Percentiles rank a stretch among this genome's conserved stretches.
Conservation (phyloP, 2,113 vertebrate genomes). For the Meles meles region DNA sequence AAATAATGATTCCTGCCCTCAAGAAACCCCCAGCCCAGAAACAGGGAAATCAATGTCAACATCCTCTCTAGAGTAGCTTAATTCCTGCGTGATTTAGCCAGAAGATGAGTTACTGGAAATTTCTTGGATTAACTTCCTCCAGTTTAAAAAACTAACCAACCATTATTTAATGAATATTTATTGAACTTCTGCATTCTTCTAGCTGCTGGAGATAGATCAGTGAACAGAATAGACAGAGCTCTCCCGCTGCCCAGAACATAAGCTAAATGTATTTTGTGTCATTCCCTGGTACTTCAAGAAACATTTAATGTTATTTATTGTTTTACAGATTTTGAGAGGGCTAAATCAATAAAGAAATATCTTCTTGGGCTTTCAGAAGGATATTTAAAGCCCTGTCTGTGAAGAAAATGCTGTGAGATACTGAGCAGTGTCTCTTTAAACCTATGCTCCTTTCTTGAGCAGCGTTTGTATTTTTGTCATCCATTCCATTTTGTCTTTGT, state of each 20-base stretch:
- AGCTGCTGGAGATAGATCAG: neutral
- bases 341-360: neutral
- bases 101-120: neutral
- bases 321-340: slow-evolving; percentile 41
- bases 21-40: neutral
- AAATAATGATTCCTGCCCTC: neutral
- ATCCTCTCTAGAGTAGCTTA: neutral
- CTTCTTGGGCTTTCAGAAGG: neutral
- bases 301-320: slow-evolving; percentile 13
- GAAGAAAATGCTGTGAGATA: neutral
- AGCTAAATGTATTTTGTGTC: neutral
- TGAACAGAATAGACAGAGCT: neutral
- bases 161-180: neutral
- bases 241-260: neutral
- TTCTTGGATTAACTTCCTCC: neutral
- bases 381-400: slow-evolving; percentile 23
- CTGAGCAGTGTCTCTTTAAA: slow-evolving; percentile 48
- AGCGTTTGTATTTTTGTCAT: slow-evolving; percentile 55
- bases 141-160: neutral
- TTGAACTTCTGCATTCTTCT: neutral
- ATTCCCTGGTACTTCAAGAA: neutral
- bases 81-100: neutral
- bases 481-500: slow-evolving; percentile 52
- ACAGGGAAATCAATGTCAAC: neutral
- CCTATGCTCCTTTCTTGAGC: neutral